phyloP scores from a whole-genome alignment of 2,888 invertebrate genomes.

The Dynastes tityus region DNA sequence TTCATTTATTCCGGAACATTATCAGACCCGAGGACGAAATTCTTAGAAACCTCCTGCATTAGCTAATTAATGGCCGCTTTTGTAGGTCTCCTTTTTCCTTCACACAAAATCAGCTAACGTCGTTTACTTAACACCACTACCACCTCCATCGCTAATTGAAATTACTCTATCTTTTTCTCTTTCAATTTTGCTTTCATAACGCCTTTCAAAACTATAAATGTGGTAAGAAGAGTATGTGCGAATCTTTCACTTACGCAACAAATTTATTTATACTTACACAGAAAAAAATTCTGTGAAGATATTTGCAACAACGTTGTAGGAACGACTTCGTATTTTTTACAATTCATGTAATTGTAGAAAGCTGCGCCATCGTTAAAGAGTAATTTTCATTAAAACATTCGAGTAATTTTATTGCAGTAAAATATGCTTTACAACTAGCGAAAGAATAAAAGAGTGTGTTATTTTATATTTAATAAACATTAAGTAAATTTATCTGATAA shows the following conservation, averaged over 20 bases:
- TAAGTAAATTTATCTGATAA: no score
- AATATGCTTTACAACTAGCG: no score
- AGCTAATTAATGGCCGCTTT: slow-evolving; percentile 66
- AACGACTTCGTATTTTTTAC: no score
- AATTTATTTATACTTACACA: not conserved
- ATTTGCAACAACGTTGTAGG: no score
- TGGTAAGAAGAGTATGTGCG: not conserved
- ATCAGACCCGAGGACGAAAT: slow-evolving; percentile 66
- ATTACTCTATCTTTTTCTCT: slow-evolving; percentile 4
- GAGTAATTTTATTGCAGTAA: no score
- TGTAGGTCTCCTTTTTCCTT: slow-evolving; percentile 46
- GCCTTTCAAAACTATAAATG: not conserved
- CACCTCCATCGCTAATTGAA: slow-evolving; percentile 13
- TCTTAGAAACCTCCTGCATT: slow-evolving; percentile 67
- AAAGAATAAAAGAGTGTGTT: no score
- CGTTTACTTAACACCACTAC: slow-evolving; percentile 32
- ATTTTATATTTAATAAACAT: no score
- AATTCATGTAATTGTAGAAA: no score
- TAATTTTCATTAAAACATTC: no score
- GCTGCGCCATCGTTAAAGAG: no score
- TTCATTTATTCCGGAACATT: slow-evolving; percentile 70
- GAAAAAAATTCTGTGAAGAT: no score
- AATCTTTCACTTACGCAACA: slow-evolving; percentile 4
- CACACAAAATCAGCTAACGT: slow-evolving; percentile 28
- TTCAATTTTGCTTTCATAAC: not conserved